These are phyloP conservation scores for Drosophila melanogaster DNA, from an alignment of 1,140 invertebrate species.

Conservation along the genomic window Release_6_plus_ISO1_MT NT_033779.5:21261501-21262000, in stretches of 20 bases:
- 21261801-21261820: slow-evolving; percentile 95
- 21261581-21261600: slow-evolving; percentile 90
- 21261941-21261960: slow-evolving; percentile 91
- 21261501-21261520: slow-evolving; percentile 93
- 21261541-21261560: slow-evolving; percentile 94
- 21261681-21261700: slow-evolving; percentile 96
- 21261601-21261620: slow-evolving; percentile 96
- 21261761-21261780: slow-evolving; percentile 85
- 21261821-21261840: slow-evolving; percentile 94
- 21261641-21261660: slow-evolving; percentile 90
- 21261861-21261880: slow-evolving; percentile 89
- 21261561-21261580: slow-evolving; percentile 96
- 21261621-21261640: slow-evolving; percentile 97
- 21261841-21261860: slow-evolving; percentile 90
- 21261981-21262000: neutral
- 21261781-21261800: slow-evolving; percentile 89
- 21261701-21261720: slow-evolving; percentile 90
- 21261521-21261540: slow-evolving; percentile 91
- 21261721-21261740: slow-evolving; percentile 83
- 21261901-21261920: slow-evolving; percentile 89
- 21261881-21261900: slow-evolving; percentile 87
- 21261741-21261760: neutral
- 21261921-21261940: slow-evolving; percentile 92
- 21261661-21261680: slow-evolving; percentile 91
- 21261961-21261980: slow-evolving; percentile 21